These are phyloP conservation scores for Anguilla obscura DNA, from an alignment of 2,797 vertebrate species.

Conservation along the genomic window DNA sequence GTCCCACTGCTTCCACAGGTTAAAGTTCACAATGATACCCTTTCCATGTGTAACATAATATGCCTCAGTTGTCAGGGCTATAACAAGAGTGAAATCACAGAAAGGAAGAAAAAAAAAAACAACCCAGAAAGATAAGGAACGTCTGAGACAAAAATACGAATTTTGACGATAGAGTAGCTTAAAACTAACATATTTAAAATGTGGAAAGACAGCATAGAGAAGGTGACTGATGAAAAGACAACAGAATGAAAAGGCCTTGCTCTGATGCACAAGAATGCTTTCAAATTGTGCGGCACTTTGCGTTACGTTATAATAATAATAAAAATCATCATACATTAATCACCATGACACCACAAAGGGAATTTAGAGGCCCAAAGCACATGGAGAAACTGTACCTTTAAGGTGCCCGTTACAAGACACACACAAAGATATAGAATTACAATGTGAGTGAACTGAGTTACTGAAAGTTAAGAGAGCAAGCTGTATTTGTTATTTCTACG, in stretches of 20 bases:
- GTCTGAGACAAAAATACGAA: background rate
- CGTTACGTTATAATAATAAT: background rate
- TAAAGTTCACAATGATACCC: background rate
- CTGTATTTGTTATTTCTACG: background rate
- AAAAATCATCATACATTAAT: background rate
- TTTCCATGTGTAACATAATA: background rate
- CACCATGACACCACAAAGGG: background rate
- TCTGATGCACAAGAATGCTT: slow-evolving; percentile 30
- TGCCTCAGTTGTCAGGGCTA: background rate
- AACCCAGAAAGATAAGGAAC: background rate
- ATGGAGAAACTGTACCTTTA: slow-evolving; percentile 17
- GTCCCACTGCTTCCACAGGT: background rate
- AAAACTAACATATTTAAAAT: background rate
- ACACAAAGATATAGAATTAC: background rate
- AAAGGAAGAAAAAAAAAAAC: background rate
- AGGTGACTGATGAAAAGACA: background rate
- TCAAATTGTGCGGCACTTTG: slow-evolving; percentile 37
- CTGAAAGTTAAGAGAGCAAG: background rate
- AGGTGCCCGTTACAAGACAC: background rate
- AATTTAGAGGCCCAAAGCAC: background rate
- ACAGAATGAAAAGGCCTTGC: background rate
- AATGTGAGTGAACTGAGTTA: background rate
- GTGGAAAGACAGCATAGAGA: slow-evolving; percentile 6
- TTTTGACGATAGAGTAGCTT: background rate
- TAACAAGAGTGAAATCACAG: background rate